phyloP scores from a whole-genome alignment of 1,140 invertebrate species.

The Psix sp. region DNA sequence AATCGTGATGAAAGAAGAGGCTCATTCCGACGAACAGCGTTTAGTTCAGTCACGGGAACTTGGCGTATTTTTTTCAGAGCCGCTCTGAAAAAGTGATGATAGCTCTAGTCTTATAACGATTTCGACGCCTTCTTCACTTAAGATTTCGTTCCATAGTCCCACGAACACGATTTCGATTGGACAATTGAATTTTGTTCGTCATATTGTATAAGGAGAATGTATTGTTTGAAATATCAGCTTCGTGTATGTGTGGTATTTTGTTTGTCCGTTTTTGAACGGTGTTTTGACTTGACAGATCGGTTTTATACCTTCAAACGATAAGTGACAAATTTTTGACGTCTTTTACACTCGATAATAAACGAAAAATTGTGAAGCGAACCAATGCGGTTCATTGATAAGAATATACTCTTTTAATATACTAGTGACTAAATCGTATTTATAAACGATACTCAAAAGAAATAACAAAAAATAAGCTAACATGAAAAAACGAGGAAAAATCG shows the following conservation, averaged over 20 bases:
- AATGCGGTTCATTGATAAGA: constrained; percentile 6
- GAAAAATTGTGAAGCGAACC: neutral
- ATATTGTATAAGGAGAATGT: too few relatives aligned
- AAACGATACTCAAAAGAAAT: too few relatives aligned
- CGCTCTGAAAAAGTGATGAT: constrained; percentile 64
- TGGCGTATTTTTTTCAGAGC: constrained; percentile 31
- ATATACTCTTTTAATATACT: constrained; percentile 26
- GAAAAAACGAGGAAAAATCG: constrained; percentile 14
- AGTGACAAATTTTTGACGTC: constrained; percentile 23
- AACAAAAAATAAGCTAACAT: neutral
- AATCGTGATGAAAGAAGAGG: constrained; percentile 39
- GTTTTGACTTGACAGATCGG: constrained; percentile 2
- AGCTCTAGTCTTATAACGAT: constrained; percentile 69
- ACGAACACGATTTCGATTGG: too few relatives aligned
- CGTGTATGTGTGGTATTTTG: constrained; percentile 16
- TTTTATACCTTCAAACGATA: constrained; percentile 27
- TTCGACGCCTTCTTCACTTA: constrained; percentile 37
- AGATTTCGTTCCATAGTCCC: too few relatives aligned
- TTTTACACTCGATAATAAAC: constrained; percentile 9
- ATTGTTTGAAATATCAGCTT: constrained; percentile 8
- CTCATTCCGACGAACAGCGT: constrained; percentile 31
- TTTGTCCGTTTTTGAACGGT: too few relatives aligned
- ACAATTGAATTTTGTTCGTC: too few relatives aligned
- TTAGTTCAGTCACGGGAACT: constrained; percentile 16
- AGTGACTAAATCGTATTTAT: constrained; percentile 15